Evolutionary conservation across 2,113 vertebrate genomes (phyloP), one percentile per base, ranked within the genome.

Genomic region (Aspiorhynchus laticeps): DNA sequence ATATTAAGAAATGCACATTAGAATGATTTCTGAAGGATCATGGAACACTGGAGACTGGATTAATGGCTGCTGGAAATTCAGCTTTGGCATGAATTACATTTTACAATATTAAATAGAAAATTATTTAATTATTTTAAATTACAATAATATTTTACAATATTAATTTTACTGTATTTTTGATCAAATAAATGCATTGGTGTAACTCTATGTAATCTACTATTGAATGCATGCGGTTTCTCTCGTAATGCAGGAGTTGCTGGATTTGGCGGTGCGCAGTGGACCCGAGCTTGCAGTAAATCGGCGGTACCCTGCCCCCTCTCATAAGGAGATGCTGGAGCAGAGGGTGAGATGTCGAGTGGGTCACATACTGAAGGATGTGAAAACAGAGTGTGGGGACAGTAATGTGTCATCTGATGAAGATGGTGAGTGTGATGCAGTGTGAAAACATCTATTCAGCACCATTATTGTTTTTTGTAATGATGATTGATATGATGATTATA

Each of bases 401-500:
- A 93, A 95, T 1, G 90, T 96, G 87, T 99, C 98, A 7, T 99
- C 98, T 12, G 98, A 99, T 88, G 98, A 99, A 85, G 98, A 99
- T 74, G 98, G 98, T 99, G 92, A 93, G 91, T 61, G 11, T 36
- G 38, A 73, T 41, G 69, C 36, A 41, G 69, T 12, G 36, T 73
- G 21, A 41, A 5, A 84, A 80, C 5, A 10, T 56, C 19, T 6
- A 75, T 76, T 31, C 41, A 11, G 38, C 59, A 48, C 3, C 9
- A 31, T 19, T 43, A 5, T 59, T 15, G 5, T 1, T n/a, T 46
- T 1, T 10, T 74, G 12, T 31, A 56, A n/a, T 87, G 12, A 61
- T 43, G 17, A 51, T 8, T n/a, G 2, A 71, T 12, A 5, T 33
- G 14, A 33, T 24, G 6, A 61, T 43, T 71, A 61, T 56, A 53